Conservation (phyloP, 2,888 invertebrate species). For the Anaspis maculata region DNA sequence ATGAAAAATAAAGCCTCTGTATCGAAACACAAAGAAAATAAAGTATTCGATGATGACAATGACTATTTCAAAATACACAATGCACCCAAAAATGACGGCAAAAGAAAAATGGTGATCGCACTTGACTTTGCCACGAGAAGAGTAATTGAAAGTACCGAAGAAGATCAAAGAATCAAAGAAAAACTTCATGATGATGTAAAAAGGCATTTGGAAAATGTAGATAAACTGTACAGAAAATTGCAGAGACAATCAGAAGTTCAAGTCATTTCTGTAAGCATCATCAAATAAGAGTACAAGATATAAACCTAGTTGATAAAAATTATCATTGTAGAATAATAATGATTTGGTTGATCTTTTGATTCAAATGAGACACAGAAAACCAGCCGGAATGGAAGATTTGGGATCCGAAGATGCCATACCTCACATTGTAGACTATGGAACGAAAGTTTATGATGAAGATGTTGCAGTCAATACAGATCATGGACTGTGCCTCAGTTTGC, state of each 20-base stretch:
- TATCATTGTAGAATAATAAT: conserved; percentile 24
- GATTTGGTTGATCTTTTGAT: conserved; percentile 30
- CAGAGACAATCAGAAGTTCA: conserved; percentile 22
- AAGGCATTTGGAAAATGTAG: conserved; percentile 30
- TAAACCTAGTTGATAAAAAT: neutral
- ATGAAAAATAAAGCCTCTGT: too few relatives aligned
- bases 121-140: conserved; percentile 37
- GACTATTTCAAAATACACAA: conserved; percentile 82
- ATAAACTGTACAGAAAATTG: conserved; percentile 28
- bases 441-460: conserved; percentile 36
- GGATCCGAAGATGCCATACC: conserved; percentile 26
- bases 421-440: conserved; percentile 27
- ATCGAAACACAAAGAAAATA: conserved; percentile 45
- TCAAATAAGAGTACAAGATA: neutral
- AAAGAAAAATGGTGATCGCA: conserved; percentile 35
- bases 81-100: conserved; percentile 29
- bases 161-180: conserved; percentile 28
- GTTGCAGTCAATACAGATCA: conserved; percentile 40
- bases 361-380: conserved; percentile 34
- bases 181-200: conserved; percentile 29
- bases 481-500: conserved; percentile 86
- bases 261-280: conserved; percentile 7
- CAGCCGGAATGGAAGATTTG: conserved; percentile 24
- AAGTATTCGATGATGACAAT: conserved; percentile 86
- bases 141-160: conserved; percentile 31